Percentiles rank a stretch among this genome's conserved stretches.
Conservation (phyloP, 2,113 vertebrate genomes). For the Plotosus lineatus region DNA sequence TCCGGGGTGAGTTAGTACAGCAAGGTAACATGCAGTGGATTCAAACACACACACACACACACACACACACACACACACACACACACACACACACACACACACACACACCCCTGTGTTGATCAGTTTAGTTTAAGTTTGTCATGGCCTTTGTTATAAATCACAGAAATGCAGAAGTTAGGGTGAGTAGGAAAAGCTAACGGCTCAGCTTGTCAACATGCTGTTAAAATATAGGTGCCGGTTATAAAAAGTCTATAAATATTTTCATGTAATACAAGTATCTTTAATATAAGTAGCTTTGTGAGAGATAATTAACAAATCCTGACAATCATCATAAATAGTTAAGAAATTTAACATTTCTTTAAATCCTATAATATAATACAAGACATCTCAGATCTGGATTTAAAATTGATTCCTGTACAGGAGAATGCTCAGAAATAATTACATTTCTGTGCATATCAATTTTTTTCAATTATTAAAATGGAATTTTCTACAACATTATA, state of each 20-base stretch:
- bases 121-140: neutral
- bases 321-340: neutral
- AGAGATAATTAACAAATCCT: neutral
- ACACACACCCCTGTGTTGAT: neutral
- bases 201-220: neutral
- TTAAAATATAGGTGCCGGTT: neutral
- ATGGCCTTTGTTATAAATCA: neutral
- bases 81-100: slow-evolving; percentile 9
- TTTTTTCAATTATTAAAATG: neutral
- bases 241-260: neutral
- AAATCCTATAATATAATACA: neutral
- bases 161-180: slow-evolving; percentile 9
- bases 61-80: neutral
- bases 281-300: neutral
- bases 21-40: slow-evolving; percentile 68
- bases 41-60: neutral
- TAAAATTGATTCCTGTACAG: neutral
- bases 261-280: no score
- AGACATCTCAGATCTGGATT: neutral
- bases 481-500: no score
- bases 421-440: neutral
- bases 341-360: neutral
- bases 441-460: neutral
- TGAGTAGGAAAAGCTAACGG: slow-evolving; percentile 3
- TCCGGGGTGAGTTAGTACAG: slow-evolving; percentile 60